Evolutionary conservation across 1,140 invertebrate genomes (phyloP).

Genomic region (Apis cerana): DNA sequence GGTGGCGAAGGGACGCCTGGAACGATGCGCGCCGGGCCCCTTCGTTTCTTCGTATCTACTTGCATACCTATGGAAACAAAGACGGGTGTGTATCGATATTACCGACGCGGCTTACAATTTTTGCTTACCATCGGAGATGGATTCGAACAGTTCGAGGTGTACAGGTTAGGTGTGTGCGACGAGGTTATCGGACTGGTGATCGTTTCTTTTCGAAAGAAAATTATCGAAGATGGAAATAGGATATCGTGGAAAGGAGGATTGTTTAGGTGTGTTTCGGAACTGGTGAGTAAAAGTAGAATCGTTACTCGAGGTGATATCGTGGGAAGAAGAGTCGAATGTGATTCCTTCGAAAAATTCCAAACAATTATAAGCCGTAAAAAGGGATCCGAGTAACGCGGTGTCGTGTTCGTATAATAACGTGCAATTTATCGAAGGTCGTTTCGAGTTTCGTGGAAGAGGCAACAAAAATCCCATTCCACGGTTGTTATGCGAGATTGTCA

Average conservation of each 20-base stretch:
- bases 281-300: no score
- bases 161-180: no score
- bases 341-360: neutral
- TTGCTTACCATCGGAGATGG: neutral
- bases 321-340: no score
- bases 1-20: constrained; percentile 72
- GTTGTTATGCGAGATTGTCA: neutral
- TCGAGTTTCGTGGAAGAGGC: neutral
- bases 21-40: constrained; percentile 54
- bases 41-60: constrained; percentile 54
- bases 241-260: no score
- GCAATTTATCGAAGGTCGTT: constrained; percentile 8
- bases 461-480: neutral
- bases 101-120: no score
- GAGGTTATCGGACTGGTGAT: no score
- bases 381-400: no score
- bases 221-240: no score
- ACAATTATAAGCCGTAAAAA: no score
- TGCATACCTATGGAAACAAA: constrained; percentile 53
- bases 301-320: no score
- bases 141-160: neutral
- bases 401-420: neutral
- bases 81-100: neutral
- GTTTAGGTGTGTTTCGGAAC: no score
- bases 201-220: no score